Percentiles rank a stretch among this genome's conserved stretches.
Conservation (phyloP, 2,797 vertebrate species). For the Florisuga fusca region DNA sequence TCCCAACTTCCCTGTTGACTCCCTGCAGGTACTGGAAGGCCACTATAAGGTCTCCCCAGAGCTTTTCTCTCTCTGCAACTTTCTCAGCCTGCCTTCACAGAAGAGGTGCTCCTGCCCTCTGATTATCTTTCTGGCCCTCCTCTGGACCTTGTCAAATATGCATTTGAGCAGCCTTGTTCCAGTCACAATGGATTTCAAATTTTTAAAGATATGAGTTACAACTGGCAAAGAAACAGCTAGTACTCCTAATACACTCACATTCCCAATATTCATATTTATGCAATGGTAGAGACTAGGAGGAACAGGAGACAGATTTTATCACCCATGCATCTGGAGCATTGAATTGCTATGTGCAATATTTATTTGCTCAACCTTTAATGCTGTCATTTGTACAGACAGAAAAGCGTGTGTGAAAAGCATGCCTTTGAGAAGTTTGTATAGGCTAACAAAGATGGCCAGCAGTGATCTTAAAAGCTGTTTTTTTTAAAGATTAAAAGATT, state of each 20-base stretch:
- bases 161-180: neutral
- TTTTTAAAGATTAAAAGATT: too few relatives aligned
- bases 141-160: neutral
- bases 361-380: neutral
- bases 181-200: neutral
- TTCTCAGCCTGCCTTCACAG: too few relatives aligned
- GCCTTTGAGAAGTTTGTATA: neutral
- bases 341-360: neutral
- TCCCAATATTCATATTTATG: neutral
- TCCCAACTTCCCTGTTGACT: too few relatives aligned
- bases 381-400: neutral
- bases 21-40: too few relatives aligned
- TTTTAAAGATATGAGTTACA: neutral
- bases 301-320: neutral
- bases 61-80: too few relatives aligned
- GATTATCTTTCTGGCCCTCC: too few relatives aligned
- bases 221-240: neutral
- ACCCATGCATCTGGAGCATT: neutral
- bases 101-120: too few relatives aligned
- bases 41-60: too few relatives aligned
- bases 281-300: neutral
- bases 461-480: neutral
- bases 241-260: neutral
- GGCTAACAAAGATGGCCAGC: neutral
- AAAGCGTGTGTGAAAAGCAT: fast-evolving